Base-by-base conservation (phyloP, 2,888 invertebrate species). In the Baronia brevicornis region DNA sequence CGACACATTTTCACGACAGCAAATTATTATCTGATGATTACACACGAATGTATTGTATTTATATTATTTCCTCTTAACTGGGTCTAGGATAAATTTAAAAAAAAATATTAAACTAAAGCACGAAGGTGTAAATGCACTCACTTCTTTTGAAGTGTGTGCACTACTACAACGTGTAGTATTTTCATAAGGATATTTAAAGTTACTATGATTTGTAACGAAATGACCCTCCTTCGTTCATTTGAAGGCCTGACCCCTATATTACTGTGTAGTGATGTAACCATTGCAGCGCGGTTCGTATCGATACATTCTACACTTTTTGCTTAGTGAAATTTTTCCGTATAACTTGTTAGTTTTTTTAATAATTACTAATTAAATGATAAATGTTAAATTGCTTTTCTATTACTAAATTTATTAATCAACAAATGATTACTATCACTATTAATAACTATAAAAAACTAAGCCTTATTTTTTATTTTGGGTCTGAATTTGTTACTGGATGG, bases 241-340 rank as follows among this genome's bases (percentile, higher is more conserved):
- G 74, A 82, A 84, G 84, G 84, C 59, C 72, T 74, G 62, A 72
- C 84, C 84, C 82, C 75, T 79, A 82, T 82, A 64, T 44, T 47
- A 58, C 45, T 48, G 39, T 43, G 36, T 56, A 69, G 66, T 48
- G 73, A 58, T 53, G 67, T 22, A 52, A 21, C 37, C 5, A 5
- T n/a, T n/a, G n/a, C n/a, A 12, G 23, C 33, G 15, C 26, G 25
- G 39, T n/a, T 9, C 19, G 6, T 39, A 38, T 45, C 48, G 43
- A 41, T 25, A 24, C 4, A 12, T 25, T 7, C 8, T 17, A 11
- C 18, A 15, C n/a, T 2, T 18, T 6, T n/a, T n/a, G n/a, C n/a
- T n/a, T n/a, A n/a, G n/a, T n/a, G n/a, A n/a, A n/a, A n/a, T n/a
- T n/a, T n/a, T n/a, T n/a, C n/a, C n/a, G n/a, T n/a, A n/a, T n/a